A percentile compares a stretch with the other conserved stretches of the same genome.
phyloP scores from a whole-genome alignment of 2,797 vertebrate species.

The Pseudochirops corinnae region DNA sequence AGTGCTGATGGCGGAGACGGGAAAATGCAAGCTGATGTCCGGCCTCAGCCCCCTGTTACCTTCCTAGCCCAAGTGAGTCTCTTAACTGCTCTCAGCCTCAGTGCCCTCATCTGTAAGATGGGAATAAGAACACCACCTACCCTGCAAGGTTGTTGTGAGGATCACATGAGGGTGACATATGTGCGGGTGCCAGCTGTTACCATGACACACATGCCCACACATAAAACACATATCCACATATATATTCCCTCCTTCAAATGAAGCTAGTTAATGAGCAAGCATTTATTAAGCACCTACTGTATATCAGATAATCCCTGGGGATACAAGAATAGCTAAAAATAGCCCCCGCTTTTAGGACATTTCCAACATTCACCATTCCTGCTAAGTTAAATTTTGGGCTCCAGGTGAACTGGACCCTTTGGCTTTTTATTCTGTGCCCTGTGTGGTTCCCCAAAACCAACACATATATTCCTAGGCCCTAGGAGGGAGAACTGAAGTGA shows the following conservation, averaged over 20 bases:
- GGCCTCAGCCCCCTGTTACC: not conserved
- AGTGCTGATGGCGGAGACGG: conserved; percentile 64
- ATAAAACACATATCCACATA: not conserved
- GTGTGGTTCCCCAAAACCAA: not conserved
- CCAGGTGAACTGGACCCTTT: not conserved
- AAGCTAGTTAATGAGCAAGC: not conserved
- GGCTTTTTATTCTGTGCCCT: not conserved
- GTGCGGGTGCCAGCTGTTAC: not conserved
- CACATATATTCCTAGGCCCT: not conserved
- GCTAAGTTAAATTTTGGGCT: not conserved
- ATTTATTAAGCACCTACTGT: not conserved
- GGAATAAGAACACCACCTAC: not conserved
- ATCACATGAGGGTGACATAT: not conserved
- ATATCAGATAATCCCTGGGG: not conserved
- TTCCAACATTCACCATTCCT: not conserved
- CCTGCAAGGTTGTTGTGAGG: not conserved
- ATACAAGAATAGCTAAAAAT: not conserved
- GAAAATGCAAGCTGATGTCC: not conserved
- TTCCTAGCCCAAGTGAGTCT: not conserved
- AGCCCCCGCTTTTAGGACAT: not conserved
- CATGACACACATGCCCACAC: not conserved
- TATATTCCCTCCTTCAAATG: not conserved
- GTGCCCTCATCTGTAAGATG: not conserved
- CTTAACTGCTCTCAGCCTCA: not conserved
- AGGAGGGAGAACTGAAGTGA: not conserved